Percentiles rank a stretch among this genome's conserved stretches.
Conservation (phyloP, 2,113 vertebrate species). For the Tachycineta bicolor region DNA sequence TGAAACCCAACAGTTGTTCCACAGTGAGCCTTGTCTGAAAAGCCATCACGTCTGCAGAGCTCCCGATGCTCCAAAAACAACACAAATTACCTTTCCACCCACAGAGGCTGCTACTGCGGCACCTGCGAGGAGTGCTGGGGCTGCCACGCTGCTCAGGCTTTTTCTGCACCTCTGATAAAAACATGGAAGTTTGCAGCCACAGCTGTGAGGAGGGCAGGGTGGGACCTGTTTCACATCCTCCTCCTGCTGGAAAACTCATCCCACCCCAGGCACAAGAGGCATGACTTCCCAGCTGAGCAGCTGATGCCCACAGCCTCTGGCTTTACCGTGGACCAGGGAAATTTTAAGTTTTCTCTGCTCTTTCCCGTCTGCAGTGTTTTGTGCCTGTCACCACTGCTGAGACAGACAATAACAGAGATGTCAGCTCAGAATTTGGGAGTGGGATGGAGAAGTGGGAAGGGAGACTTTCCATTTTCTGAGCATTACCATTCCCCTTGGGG, state of each 20-base stretch:
- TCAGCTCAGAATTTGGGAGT: neutral
- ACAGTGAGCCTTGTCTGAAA: neutral
- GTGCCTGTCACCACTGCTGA: neutral
- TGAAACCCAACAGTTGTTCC: neutral
- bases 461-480: neutral
- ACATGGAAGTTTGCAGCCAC: neutral
- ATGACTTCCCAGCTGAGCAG: neutral
- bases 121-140: rapidly evolving
- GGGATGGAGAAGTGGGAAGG: neutral
- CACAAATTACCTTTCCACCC: constrained; percentile 4
- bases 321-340: neutral
- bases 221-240: neutral
- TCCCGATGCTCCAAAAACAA: neutral
- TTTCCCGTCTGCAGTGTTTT: neutral
- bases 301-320: neutral
- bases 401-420: neutral
- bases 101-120: neutral
- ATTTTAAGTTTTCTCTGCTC: neutral
- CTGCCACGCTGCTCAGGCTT: neutral
- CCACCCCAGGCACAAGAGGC: neutral
- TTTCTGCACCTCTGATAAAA: neutral
- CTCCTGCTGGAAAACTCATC: neutral
- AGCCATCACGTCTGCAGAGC: neutral
- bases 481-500: neutral
- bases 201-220: neutral